Conservation (phyloP, 2,113 vertebrate genomes). For the Puffinus mauretanicus region DNA sequence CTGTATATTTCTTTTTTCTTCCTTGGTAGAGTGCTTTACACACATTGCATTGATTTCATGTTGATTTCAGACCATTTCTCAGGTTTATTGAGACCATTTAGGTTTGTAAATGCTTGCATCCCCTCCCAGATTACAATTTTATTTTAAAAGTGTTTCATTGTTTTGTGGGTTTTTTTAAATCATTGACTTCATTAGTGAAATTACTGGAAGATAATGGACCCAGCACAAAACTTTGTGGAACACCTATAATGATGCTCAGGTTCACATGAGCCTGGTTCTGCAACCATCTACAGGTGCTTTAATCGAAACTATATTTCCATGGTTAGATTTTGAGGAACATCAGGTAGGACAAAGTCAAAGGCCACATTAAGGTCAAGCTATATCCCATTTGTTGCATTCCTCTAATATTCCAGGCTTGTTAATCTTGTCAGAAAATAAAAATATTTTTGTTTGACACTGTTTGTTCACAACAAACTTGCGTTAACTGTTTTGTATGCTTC, state of each 20-base stretch:
- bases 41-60: not conserved
- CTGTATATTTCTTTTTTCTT: not conserved
- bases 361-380: not conserved
- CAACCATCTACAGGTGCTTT: not conserved
- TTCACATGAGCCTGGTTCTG: not conserved
- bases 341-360: not conserved
- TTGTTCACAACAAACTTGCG: not conserved
- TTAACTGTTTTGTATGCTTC: not conserved
- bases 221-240: not conserved
- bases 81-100: not conserved
- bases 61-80: not conserved
- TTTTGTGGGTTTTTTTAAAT: not conserved
- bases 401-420: not conserved
- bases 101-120: not conserved
- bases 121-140: not conserved
- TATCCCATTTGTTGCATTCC: not conserved
- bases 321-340: not conserved
- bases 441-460: not conserved
- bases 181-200: not conserved
- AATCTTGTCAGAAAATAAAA: not conserved
- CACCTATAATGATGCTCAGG: not conserved
- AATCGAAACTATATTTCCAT: not conserved
- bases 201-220: not conserved
- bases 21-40: not conserved
- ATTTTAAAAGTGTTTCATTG: not conserved